phyloP scores from a whole-genome alignment of 2,113 vertebrate genomes.

The Bagarius yarrelli region DNA sequence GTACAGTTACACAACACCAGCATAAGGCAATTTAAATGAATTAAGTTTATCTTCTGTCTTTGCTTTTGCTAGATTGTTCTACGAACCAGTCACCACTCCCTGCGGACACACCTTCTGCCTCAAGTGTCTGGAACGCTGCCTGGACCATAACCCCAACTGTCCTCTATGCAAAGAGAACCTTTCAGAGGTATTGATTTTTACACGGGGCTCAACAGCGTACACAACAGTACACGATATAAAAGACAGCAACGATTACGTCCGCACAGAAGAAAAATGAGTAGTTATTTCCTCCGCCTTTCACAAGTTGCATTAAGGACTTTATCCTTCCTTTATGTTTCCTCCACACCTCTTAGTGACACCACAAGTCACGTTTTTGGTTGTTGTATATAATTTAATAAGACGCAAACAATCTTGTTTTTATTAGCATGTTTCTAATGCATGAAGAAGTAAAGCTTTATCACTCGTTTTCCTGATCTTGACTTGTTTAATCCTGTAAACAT shows the following conservation, averaged over 20 bases:
- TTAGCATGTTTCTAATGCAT: too few species aligned
- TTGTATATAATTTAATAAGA: not conserved
- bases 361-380: not conserved
- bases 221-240: not conserved
- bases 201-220: not conserved
- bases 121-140: slow-evolving; percentile 89
- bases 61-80: slow-evolving; percentile 78
- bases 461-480: too few species aligned
- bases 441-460: too few species aligned
- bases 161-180: slow-evolving; percentile 92
- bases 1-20: slow-evolving; percentile 13
- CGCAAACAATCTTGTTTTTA: too few species aligned
- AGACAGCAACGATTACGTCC: not conserved
- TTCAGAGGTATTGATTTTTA: slow-evolving; percentile 72
- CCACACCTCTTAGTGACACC: not conserved
- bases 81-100: slow-evolving; percentile 87
- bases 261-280: not conserved
- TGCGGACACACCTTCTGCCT: slow-evolving; percentile 94
- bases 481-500: too few species aligned
- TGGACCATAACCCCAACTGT: slow-evolving; percentile 87
- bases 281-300: not conserved
- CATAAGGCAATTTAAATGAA: not conserved
- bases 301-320: not conserved
- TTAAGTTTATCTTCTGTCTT: slow-evolving; percentile 23
- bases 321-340: not conserved